A percentile compares a stretch with the other conserved stretches of the same genome.
These are phyloP conservation scores for Engystomops pustulosus DNA, from an alignment of 2,113 vertebrate species.

Conservation along the genomic window DNA sequence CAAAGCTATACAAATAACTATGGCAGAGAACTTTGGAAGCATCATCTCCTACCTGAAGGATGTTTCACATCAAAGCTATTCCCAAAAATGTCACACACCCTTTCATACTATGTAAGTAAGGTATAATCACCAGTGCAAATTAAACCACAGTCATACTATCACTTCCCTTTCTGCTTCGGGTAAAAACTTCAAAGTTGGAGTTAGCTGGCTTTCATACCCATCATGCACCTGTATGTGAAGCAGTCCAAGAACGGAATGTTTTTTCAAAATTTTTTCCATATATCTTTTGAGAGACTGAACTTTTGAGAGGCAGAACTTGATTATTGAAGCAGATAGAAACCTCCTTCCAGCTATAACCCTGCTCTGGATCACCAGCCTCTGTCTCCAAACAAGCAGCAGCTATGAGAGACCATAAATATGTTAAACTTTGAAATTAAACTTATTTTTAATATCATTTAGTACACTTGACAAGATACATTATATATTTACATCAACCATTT, in stretches of 20 bases:
- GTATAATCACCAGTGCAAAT: slow-evolving; percentile 50
- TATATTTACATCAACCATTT: too few species aligned
- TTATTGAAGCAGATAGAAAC: background rate
- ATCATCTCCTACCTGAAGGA: slow-evolving; percentile 14
- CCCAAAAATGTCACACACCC: slow-evolving; percentile 39
- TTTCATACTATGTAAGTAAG: slow-evolving; percentile 27
- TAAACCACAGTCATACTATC: slow-evolving; percentile 53
- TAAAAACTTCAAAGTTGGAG: slow-evolving; percentile 39
- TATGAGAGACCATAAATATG: too few species aligned
- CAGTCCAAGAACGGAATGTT: slow-evolving; percentile 11
- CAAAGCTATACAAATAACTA: slow-evolving; percentile 1
- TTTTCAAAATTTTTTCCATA: slow-evolving; percentile 11
- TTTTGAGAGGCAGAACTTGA: slow-evolving; percentile 7
- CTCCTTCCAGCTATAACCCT: background rate
- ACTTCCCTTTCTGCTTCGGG: slow-evolving; percentile 51
- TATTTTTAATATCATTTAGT: too few species aligned
- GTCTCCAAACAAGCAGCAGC: background rate
- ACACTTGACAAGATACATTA: too few species aligned
- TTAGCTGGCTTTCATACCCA: slow-evolving; percentile 43
- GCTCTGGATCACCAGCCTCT: background rate
- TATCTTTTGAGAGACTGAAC: slow-evolving; percentile 35
- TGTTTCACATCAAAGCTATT: slow-evolving; percentile 48
- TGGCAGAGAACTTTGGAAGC: background rate
- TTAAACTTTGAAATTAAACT: too few species aligned
- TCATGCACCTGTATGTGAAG: slow-evolving; percentile 26